A percentile compares a stretch with the other conserved stretches of the same genome.
These are phyloP conservation scores for Lucilia cuprina DNA, from an alignment of 1,140 invertebrate genomes.

Conservation along the genomic window DNA sequence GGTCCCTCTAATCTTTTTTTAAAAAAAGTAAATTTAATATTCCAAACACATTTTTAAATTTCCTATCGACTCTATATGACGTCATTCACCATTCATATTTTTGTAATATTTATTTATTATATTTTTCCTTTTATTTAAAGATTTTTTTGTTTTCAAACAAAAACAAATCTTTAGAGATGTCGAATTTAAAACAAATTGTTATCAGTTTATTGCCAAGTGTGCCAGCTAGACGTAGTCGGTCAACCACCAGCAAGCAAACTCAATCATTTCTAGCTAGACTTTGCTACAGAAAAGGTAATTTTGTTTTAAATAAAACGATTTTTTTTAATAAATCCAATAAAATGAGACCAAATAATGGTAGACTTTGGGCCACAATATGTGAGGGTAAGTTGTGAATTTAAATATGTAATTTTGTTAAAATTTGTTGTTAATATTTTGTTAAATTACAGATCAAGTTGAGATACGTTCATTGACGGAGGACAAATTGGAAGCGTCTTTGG, in stretches of 20 bases:
- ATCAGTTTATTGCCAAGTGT: not conserved
- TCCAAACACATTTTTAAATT: not conserved
- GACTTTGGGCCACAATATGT: constrained; percentile 32
- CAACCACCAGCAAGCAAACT: too few relatives aligned
- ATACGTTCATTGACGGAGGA: constrained; percentile 45
- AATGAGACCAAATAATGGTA: constrained; percentile 23
- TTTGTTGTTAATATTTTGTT: not conserved
- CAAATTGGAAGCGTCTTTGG: constrained; percentile 51
- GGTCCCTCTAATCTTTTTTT: not conserved
- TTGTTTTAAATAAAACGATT: not conserved
- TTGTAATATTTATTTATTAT: too few relatives aligned
- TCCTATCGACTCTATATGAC: not conserved
- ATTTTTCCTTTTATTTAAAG: not conserved
- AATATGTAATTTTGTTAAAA: not conserved
- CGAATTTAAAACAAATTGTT: not conserved
- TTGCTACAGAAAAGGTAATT: not conserved
- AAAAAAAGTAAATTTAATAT: not conserved
- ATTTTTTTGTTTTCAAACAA: not conserved
- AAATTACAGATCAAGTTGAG: constrained; percentile 47
- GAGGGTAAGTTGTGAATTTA: constrained; percentile 29
- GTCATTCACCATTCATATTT: not conserved
- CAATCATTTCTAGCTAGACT: not conserved
- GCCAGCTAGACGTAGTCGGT: too few relatives aligned
- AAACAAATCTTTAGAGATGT: too few relatives aligned
- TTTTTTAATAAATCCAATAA: not conserved